Base-by-base conservation (phyloP, 2,113 vertebrate genomes). In the Donacobius atricapilla region DNA sequence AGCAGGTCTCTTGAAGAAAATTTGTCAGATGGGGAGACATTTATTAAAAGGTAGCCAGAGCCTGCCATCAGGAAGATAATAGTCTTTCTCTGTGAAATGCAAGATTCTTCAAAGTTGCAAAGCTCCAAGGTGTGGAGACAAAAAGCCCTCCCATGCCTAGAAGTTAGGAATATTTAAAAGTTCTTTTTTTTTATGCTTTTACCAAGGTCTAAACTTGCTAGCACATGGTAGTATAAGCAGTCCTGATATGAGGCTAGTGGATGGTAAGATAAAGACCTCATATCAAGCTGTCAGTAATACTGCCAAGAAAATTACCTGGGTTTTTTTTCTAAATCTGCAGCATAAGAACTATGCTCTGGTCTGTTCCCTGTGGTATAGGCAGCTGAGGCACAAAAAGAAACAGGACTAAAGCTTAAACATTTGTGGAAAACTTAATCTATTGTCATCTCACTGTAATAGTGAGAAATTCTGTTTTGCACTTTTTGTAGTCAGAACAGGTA, bases 41-140 rank as follows among this genome's bases (percentile, higher is more conserved):
- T 93, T 96, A 95, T 96, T 95, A 93, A 95, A 84, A 96, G 77
- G 27, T 78, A 90, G 56, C 58, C 64, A 78, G 76, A 96, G 83
- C 60, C 92, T 84, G 44, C 92, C 50, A 90, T 96, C 80, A 93
- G 72, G 56, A 96, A 93, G 79, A 96, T 93, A 1, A 83, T 56
- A 90, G 92, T 83, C 71, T 93, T 91, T 4, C 0, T 1, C 47
- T 22, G 23, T 57, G 60, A 95, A 92, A 82, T 83, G 56, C n/a
- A 70, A 35, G 79, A 81, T 90, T 92, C 39, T 88, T 92, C 64
- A 47, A 57, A 75, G 69, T 83, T 90, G 45, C 40, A 77, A 77
- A 90, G 63, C 68, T 90, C 11, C 45, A 78, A 24, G 1, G 1
- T 60, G 47, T 54, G 40, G 47, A 78, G n/a, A 40, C 31, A 77